phyloP scores from a whole-genome alignment of 2,113 vertebrate species.

The Odobenus rosmarus region DNA sequence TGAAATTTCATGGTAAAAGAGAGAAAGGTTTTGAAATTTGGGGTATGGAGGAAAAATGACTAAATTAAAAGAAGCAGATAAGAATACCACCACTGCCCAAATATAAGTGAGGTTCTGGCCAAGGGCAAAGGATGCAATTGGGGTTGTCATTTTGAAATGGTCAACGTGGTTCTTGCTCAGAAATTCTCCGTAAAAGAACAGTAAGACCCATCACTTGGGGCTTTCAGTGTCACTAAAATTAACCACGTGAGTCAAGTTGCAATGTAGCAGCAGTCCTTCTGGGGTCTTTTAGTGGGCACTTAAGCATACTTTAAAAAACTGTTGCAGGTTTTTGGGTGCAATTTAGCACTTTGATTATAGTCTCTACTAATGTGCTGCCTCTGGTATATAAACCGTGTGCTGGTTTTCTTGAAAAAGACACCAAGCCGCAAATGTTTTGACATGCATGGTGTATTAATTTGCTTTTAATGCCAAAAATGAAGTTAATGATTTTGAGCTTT shows the following conservation, averaged over 20 bases:
- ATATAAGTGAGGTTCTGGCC: background rate
- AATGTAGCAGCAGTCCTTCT: background rate
- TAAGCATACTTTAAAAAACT: background rate
- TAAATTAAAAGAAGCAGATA: constrained; percentile 17
- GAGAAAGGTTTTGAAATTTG: constrained; percentile 20
- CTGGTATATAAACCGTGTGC: background rate
- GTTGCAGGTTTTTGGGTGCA: background rate
- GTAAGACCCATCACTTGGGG: background rate
- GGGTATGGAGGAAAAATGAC: constrained; percentile 31
- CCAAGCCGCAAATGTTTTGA: background rate
- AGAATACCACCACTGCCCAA: background rate
- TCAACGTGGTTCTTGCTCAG: background rate
- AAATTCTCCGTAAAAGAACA: background rate
- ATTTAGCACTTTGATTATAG: background rate
- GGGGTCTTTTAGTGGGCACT: constrained; percentile 7
- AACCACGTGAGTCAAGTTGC: background rate
- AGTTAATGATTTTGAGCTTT: constrained; percentile 41
- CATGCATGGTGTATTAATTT: background rate
- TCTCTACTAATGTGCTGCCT: background rate
- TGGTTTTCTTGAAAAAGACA: constrained; percentile 33
- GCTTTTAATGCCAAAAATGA: constrained; percentile 28
- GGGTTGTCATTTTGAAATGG: constrained; percentile 6
- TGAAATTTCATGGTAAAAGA: constrained; percentile 13
- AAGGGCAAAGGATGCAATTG: background rate
- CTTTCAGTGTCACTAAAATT: background rate